Conservation (phyloP, 2,888 invertebrate genomes). For the Orthosia incerta region DNA sequence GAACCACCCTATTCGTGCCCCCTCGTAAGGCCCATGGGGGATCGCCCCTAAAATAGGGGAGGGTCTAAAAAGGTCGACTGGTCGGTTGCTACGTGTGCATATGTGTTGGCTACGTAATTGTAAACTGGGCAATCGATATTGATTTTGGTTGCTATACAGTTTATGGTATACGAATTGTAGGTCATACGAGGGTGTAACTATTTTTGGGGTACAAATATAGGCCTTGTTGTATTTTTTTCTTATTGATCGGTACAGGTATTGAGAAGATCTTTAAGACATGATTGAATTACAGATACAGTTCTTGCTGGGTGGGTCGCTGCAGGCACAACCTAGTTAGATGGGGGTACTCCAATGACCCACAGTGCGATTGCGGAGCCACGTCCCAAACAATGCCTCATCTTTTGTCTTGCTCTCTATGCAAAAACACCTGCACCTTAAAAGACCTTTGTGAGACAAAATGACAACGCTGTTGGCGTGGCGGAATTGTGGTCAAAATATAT, state of each 20-base stretch:
- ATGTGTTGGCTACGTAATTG: constrained; percentile 64
- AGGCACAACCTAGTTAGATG: no score
- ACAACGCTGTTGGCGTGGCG: no score
- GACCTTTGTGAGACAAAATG: no score
- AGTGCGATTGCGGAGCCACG: no score
- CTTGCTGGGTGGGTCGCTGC: no score
- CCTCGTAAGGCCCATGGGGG: constrained; percentile 82
- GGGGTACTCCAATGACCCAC: no score
- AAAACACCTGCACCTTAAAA: no score
- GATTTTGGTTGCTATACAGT: constrained; percentile 60
- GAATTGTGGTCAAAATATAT: no score
- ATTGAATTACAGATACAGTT: background rate
- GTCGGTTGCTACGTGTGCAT: constrained; percentile 66
- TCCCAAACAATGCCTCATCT: no score
- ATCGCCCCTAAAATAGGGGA: constrained; percentile 80
- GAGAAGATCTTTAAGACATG: background rate
- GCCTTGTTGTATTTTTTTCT: background rate
- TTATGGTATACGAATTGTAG: constrained; percentile 29
- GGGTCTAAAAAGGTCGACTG: constrained; percentile 81
- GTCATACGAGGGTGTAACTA: constrained; percentile 18
- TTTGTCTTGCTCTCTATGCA: no score
- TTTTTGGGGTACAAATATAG: constrained; percentile 10
- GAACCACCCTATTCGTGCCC: constrained; percentile 75
- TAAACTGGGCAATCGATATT: constrained; percentile 67
- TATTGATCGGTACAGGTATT: background rate